Evolutionary conservation across 1,140 invertebrate genomes (phyloP), one percentile per base, ranked within the genome.

Genomic region (Leptopilina boulardi): DNA sequence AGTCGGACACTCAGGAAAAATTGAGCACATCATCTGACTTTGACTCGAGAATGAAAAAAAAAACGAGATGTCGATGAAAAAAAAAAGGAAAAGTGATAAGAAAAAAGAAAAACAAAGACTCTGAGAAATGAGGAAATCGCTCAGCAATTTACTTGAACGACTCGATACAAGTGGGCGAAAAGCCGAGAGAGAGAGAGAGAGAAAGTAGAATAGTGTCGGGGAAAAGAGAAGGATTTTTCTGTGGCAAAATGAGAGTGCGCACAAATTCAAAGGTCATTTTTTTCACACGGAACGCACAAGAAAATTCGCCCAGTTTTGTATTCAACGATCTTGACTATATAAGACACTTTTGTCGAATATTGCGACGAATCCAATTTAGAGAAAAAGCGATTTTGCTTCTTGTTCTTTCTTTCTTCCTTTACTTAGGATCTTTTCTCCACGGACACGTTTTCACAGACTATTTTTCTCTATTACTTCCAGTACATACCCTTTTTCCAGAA

Each of bases 291-390:
- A 66, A 72, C 70, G 75, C 75, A 76, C 47, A n/a, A 54, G 75
- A 71, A 42, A 44, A 15, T 26, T 8, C 59, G 70, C n/a, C 23
- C 34, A 76, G 74, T 71, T 76, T 76, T 42, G 74, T 71, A 76
- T 76, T 76, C 74, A 76, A 71, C 74, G 59, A 42, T 41, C 26
- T 26, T 18, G 18, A 38, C 30, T 59, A n/a, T n/a, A n/a, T 15
- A 3, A 51, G 38, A 26, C 54, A n/a, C n/a, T n/a, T 59, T 38
- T 54, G 70, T 18, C 41, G 70, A 71, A 77, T 77, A 77, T 77
- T 77, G 75, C 75, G 51, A 38, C 18, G 70, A 72, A 77, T 77
- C 75, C 75, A 77, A 77, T 77, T 77, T 66, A 70, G 34, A 70
- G 70, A 76, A 56, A 30, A 26, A 23, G 41, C 21, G 54, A 56